Evolutionary conservation across 2,888 invertebrate genomes (phyloP), one percentile per base, ranked within the genome.

Genomic region (Orthosia gracilis): DNA sequence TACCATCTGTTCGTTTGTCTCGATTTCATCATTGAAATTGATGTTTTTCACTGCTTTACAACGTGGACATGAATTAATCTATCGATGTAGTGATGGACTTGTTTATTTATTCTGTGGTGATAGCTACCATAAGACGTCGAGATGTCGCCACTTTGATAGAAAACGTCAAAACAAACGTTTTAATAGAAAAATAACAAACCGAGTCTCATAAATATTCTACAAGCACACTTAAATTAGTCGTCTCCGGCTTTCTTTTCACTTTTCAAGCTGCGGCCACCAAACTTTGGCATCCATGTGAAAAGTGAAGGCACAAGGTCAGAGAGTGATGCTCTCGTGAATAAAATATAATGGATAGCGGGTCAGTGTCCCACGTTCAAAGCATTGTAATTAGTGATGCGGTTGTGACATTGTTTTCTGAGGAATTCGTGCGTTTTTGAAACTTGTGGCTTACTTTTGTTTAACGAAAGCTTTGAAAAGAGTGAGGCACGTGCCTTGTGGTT

Each of bases 171-270:
- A 23, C 45, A 54, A 57, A 52, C 21, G 21, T 64, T 18, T 52
- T 40, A 18, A 15, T 65, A 61, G 11, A 49, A 57, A 40, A 49
- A 63, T 49, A 47, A 40, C 61, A n/a, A 50, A 75, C 63, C n/a
- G 3, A 31, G 11, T 0, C 55, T 65, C 59, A 81, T 74, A 64
- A 81, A 83, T 83, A 82, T 69, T 73, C 62, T 2, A 64, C 13
- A 47, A 49, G 57, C 49, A 66, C 58, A 72, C 17, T 64, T 69
- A 79, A 49, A 63, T 68, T 57, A 80, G 21, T 40, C 52, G 59
- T 72, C 66, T 58, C 49, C 23, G 12, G 82, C 85, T 86, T 86
- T 85, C 87, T 84, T 85, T 86, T 82, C 87, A 86, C 86, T 86
- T 84, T 58, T 86, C 75, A 75, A 47, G 52, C 50, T 40, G 50